Base-by-base conservation (phyloP, 2,888 invertebrate genomes). In the Sialis fuliginosa region DNA sequence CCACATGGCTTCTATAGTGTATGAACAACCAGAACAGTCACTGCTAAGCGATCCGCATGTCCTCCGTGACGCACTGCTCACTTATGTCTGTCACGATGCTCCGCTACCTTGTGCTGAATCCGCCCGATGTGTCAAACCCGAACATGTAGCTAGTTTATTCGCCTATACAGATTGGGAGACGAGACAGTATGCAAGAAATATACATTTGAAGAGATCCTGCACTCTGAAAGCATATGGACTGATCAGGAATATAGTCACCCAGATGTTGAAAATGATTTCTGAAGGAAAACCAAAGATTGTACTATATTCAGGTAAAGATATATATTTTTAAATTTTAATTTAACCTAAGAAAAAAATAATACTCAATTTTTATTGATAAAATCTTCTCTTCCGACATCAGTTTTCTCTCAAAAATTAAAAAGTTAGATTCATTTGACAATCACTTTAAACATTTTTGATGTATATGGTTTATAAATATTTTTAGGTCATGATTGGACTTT, bases 21-120 rank as follows among this genome's bases (percentile, higher is more conserved):
- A 75, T 62, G 82, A 77, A 59, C 76, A 78, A 39, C 72, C 77
- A 52, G 71, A 78, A 55, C 74, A 75, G 50, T 65, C 62, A n/a
- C 60, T 70, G 34, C 62, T 71, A 2, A 72, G 71, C 1, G 81
- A 84, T 61, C 81, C 87, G 0, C 77, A 79, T 49, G 72, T 78
- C 0, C 70, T 87, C 1, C 72, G 83, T 50, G 95, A 93, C 62
- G 85, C 89, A 0, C 64, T 91, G 6, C 65, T 91, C 39, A 81
- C 86, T 0, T 86, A 89, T 58, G 75, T 85, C 49, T 95, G 95
- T 57, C 93, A 95, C 58, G 80, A 82, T 45, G 77, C 81, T 1
- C 72, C 77, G 0, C 61, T 91, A 40, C 92, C 92, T 0, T 92
- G 92, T 59, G 69, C 73, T 1, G 60, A 64, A 64, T 42, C 64